These are phyloP conservation scores for Sarcophilus harrisii DNA, from an alignment of 2,797 vertebrate genomes.

Conservation along the genomic window DNA sequence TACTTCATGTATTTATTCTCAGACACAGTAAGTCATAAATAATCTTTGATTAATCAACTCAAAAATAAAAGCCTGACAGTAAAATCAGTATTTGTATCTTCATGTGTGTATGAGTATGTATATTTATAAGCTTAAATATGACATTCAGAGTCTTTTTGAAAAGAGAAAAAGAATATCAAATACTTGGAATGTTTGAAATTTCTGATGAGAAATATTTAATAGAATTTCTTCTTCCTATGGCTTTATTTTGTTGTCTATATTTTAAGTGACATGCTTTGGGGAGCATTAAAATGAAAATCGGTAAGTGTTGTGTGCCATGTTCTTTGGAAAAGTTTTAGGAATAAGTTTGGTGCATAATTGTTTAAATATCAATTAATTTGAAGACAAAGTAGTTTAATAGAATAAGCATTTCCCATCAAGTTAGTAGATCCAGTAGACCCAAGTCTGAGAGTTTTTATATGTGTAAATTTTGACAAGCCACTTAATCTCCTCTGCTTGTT, in stretches of 20 bases:
- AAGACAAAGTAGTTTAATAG: background rate
- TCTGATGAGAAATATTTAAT: background rate
- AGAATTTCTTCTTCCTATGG: background rate
- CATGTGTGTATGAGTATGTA: too few relatives aligned
- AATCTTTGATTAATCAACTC: background rate
- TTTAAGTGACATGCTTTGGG: background rate
- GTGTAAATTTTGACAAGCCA: background rate
- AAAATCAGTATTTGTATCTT: background rate
- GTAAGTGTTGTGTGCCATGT: background rate
- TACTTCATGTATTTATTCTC: too few relatives aligned
- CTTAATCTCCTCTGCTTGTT: background rate
- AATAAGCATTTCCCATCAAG: background rate
- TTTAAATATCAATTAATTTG: background rate
- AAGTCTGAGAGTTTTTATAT: background rate
- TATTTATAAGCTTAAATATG: background rate
- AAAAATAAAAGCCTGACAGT: background rate
- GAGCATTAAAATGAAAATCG: background rate
- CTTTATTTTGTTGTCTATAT: background rate
- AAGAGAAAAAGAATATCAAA: background rate
- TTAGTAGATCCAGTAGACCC: background rate
- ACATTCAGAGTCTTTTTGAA: background rate
- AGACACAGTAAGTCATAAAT: background rate
- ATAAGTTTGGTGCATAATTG: background rate
- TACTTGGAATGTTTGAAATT: background rate
- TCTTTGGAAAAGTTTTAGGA: background rate